Evolutionary conservation across 92 coral and sea anemone genomes (phyloP).

Genomic region (Zoanthus sansibaricus): DNA sequence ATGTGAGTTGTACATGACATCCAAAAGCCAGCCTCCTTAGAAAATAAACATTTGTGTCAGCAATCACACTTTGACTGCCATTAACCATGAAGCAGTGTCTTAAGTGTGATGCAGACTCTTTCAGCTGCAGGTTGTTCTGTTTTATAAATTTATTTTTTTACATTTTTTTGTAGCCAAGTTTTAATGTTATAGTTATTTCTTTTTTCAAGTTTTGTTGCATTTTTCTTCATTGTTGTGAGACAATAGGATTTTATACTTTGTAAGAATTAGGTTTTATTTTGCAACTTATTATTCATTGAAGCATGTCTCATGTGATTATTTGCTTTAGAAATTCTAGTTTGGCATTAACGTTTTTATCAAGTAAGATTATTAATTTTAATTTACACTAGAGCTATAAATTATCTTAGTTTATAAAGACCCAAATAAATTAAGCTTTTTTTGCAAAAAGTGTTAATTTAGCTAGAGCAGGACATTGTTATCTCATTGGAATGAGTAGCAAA

Average conservation of each 20-base stretch:
- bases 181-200: neutral
- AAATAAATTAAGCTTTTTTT: no score
- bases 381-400: neutral
- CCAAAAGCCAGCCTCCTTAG: neutral
- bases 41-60: constrained; percentile 15
- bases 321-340: neutral
- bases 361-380: neutral
- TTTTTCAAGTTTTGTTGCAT: neutral
- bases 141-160: neutral
- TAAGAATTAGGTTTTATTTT: neutral
- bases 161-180: neutral
- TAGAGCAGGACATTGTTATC: no score
- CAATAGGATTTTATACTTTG: neutral
- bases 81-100: constrained; percentile 32
- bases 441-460: no score
- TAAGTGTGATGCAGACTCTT: constrained; percentile 21
- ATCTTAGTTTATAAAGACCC: neutral
- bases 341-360: neutral
- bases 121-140: constrained; percentile 8
- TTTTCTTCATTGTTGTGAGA: neutral
- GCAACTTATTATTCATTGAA: neutral
- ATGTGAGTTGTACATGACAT: constrained; percentile 18
- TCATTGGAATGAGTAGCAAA: no score
- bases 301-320: neutral
- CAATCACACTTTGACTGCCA: neutral